A percentile compares a stretch with the other conserved stretches of the same genome.
These are phyloP conservation scores for Druon quercuslanigerum DNA, from an alignment of 1,140 invertebrate genomes.

Conservation along the genomic window DNA sequence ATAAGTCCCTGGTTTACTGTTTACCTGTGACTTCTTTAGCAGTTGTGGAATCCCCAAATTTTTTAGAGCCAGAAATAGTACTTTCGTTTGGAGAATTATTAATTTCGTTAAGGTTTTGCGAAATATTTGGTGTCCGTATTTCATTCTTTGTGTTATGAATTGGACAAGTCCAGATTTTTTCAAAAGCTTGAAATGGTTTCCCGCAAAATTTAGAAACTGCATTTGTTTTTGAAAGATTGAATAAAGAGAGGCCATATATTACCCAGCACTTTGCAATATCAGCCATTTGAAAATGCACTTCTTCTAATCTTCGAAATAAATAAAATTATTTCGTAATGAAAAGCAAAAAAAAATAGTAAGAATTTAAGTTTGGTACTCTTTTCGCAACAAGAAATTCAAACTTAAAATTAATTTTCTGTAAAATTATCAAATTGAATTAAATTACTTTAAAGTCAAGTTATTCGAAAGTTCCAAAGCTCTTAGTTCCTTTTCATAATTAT, in stretches of 20 bases:
- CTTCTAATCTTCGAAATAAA: constrained; percentile 66
- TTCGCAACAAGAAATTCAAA: no score
- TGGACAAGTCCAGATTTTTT: constrained; percentile 37
- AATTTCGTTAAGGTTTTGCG: no score
- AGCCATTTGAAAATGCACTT: constrained; percentile 76
- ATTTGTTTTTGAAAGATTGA: constrained; percentile 77
- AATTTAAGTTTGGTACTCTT: no score
- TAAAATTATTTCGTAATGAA: no score
- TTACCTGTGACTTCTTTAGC: neutral
- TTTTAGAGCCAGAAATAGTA: neutral
- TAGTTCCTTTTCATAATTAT: constrained; percentile 73
- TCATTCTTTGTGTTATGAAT: neutral
- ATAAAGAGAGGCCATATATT: constrained; percentile 79
- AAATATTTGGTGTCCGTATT: no score
- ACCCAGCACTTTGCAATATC: constrained; percentile 81
- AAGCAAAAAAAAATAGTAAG: no score
- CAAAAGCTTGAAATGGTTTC: constrained; percentile 48
- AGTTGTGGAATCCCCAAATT: neutral
- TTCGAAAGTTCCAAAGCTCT: constrained; percentile 61
- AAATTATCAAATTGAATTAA: no score
- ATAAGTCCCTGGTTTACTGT: no score
- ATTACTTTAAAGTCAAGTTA: constrained; percentile 36
- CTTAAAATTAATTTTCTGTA: no score
- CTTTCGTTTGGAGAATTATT: neutral
- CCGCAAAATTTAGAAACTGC: constrained; percentile 61